Base-by-base conservation (phyloP, 2,888 invertebrate genomes). In the Monochamus alternatus region DNA sequence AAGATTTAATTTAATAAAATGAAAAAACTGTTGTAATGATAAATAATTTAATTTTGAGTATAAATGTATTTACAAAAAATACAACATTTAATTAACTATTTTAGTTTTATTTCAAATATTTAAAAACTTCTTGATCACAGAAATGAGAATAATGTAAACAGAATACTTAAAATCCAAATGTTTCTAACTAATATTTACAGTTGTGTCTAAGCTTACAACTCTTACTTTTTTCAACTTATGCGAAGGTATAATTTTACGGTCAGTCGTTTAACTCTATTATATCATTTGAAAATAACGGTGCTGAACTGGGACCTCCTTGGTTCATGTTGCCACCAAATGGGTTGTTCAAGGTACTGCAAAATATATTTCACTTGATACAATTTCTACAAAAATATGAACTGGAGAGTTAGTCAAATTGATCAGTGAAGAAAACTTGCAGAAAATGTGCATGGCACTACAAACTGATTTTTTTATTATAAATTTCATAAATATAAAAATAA, bases 11-110 rank as follows among this genome's bases (percentile, higher is more conserved):
- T 58, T 74, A 51, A 52, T 73, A 52, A 75, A 74, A 63, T 69
- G 71, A 75, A 63, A 74, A 47, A 14, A 51, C 68, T 22, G 2
- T 38, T 38, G 22, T 12, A 55, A 32, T 55, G 55, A 55, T 63
- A 51, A 70, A 44, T 52, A 52, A 55, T 71, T 66, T 67, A 60
- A 38, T 51, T 77, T 76, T 70, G 75, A 74, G 74, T 80, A 80
- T 71, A 78, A 77, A 80, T 80, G 75, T 80, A 78, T 80, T 76
- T 80, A 80, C 78, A 80, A 75, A 77, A 79, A 60, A 73, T 74
- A 75, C 76, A 78, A 52, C 70, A 74, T 44, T 47, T 72, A 67
- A 59, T 74, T 74, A 70, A 63, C 60, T 74, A 72, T 68, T 31
- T 64, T 51, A 73, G 47, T 60, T 76, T 68, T 52, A 65, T 71